A percentile compares a stretch with the other conserved stretches of the same genome.
Evolutionary conservation across 1,140 invertebrate species (phyloP).

Genomic region (Ceratitis capitata): DNA sequence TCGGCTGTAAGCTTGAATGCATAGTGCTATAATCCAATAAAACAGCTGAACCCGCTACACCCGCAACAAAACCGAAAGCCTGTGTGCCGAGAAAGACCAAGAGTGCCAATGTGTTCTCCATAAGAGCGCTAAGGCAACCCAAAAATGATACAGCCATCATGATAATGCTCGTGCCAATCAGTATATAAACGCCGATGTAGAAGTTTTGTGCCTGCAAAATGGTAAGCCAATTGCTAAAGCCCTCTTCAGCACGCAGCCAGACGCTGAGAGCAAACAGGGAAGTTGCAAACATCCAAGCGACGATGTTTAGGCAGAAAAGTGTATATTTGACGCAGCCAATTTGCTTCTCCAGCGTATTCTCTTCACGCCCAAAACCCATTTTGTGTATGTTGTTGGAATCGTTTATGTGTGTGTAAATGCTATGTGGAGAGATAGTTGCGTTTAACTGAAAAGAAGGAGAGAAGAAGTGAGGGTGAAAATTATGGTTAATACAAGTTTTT

Average conservation of each 20-base stretch:
- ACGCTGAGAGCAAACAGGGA: slow-evolving; percentile 80
- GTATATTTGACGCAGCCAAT: slow-evolving; percentile 77
- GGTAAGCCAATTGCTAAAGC: slow-evolving; percentile 81
- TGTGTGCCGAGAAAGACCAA: slow-evolving; percentile 75
- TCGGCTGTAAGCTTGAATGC: slow-evolving; percentile 79
- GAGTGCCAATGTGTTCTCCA: slow-evolving; percentile 73
- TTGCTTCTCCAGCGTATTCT: slow-evolving; percentile 70
- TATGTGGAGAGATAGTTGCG: background rate
- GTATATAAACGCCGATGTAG: slow-evolving; percentile 83
- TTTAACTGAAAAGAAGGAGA: slow-evolving; percentile 4
- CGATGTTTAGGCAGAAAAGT: slow-evolving; percentile 76
- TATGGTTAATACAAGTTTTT: background rate
- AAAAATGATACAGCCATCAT: slow-evolving; percentile 79
- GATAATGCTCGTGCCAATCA: slow-evolving; percentile 75
- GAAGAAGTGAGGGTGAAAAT: background rate
- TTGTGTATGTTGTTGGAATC: background rate
- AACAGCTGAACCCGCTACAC: slow-evolving; percentile 79
- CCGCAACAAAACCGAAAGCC: slow-evolving; percentile 75
- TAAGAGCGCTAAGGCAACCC: slow-evolving; percentile 77
- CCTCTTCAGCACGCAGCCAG: slow-evolving; percentile 82
- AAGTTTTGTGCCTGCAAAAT: slow-evolving; percentile 78
- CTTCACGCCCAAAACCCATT: slow-evolving; percentile 59
- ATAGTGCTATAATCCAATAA: slow-evolving; percentile 82
- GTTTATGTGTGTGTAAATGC: background rate
- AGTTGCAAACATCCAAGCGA: slow-evolving; percentile 78